phyloP scores from a whole-genome alignment of 1,140 invertebrate species.

The Brachionus asplanchnoidis region DNA sequence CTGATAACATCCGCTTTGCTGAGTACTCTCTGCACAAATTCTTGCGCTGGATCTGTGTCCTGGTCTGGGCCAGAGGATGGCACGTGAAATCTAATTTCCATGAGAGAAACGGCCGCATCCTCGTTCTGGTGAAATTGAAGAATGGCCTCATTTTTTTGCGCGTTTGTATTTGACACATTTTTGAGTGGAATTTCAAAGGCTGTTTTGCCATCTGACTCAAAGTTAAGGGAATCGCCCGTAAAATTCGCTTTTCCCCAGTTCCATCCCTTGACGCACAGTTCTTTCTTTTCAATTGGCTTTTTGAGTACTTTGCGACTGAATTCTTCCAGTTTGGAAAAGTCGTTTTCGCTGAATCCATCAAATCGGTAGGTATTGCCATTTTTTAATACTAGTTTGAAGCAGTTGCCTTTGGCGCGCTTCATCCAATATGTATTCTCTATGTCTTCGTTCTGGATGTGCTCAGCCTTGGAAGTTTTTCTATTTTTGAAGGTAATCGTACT shows the following conservation, averaged over 20 bases:
- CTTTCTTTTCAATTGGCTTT: conserved; percentile 63
- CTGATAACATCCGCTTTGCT: conserved; percentile 94
- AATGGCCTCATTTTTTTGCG: conserved; percentile 97
- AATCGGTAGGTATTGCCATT: conserved; percentile 85
- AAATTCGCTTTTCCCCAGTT: conserved; percentile 97
- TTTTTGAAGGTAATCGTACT: conserved; percentile 32
- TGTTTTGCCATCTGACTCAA: conserved; percentile 77
- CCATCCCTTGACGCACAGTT: conserved; percentile 92
- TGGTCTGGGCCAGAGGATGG: conserved; percentile 67
- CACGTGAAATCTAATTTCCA: conserved; percentile 97
- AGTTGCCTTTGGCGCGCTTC: conserved; percentile 80
- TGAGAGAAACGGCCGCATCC: conserved; percentile 87
- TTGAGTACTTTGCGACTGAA: conserved; percentile 71
- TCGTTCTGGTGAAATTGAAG: conserved; percentile 98
- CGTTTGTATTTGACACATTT: conserved; percentile 90
- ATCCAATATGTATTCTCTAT: conserved; percentile 64
- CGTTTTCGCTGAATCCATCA: conserved; percentile 85
- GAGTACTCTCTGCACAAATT: conserved; percentile 87
- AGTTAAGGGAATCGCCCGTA: conserved; percentile 63
- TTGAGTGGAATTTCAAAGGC: conserved; percentile 93
- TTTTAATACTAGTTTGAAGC: conserved; percentile 80
- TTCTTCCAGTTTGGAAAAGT: conserved; percentile 57
- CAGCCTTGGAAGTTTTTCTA: conserved; percentile 10
- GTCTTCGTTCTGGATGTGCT: conserved; percentile 14
- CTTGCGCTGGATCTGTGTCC: conserved; percentile 72